Base-by-base conservation (phyloP, 2,113 vertebrate species). In the Lasiurus borealis region DNA sequence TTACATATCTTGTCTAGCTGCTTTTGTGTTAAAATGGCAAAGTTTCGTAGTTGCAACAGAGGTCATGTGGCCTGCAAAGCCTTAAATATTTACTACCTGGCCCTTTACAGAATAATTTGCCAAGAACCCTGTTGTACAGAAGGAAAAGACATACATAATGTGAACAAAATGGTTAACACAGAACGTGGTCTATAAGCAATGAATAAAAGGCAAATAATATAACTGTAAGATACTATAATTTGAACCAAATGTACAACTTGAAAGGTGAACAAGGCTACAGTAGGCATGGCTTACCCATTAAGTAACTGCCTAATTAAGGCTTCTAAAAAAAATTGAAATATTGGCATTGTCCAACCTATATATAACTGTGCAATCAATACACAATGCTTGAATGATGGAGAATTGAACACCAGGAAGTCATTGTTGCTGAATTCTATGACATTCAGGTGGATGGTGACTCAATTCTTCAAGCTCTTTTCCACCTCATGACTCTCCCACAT, bases 121-220 rank as follows among this genome's bases (percentile, higher is more conserved):
- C 34, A 31, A 62, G 23, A 71, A 1, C 2, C 0, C 19, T 62
- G 0, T 85, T 82, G 31, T 54, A 44, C 14, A 89, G 3, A 84
- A 85, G 88, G 69, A 69, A 90, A 84, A 85, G 16, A 90, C 94
- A 93, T 75, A 83, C 16, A 31, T 31, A 83, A 82, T 16, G 52
- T 44, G 34, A 92, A 62, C 94, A 68, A 36, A 94, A 46, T 84
- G 8, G 29, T 73, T 85, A 92, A 23, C 19, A 81, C 12, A 25
- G n/a, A 69, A 72, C 46, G 62, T 64, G 25, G 19, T 62, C 94
- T 29, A 13, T 9, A 88, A 85, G 11, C 15, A 72, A 9, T 81
- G 5, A 72, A 64, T 40, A 57, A 95, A 44, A 12, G 18, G 5
- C 29, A 80, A 84, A 36, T 88, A 50, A 81, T n/a, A 59, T 8